Base-by-base conservation (phyloP, 2,113 vertebrate species). In the Saccopteryx leptura region DNA sequence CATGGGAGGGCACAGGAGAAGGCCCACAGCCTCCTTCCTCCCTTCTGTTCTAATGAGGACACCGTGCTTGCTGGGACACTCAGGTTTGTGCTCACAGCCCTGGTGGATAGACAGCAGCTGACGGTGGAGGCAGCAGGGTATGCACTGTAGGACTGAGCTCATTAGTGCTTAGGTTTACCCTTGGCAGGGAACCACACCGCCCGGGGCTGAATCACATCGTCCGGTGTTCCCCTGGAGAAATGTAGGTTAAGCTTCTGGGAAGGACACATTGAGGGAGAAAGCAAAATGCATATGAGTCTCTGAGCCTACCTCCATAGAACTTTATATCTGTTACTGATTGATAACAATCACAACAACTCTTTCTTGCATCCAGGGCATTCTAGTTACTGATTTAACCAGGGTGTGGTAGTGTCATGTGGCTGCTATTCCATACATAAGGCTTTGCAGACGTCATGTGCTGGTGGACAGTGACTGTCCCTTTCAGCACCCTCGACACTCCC, bases 361-460 rank as follows among this genome's bases (percentile, higher is more conserved):
- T 66, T 54, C 71, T 50, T 81, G 63, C n/a, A 13, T 9, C 66
- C 48, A 58, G 26, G 2, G 56, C 69, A 83, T 74, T 68, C 58
- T 65, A 50, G 89, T 68, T 95, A 80, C 88, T 75, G 65, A 90
- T 92, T 94, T 69, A 95, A 83, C 86, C 33, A 33, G 58, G 85
- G 33, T n/a, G 0, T 75, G 81, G 33, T 46, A 68, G 63, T 26
- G 33, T 56, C 24, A 26, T 23, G 68, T 23, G 58, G 24, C 74
- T 82, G 50, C 33, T 15, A 14, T 78, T 78, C 75, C 66, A 28
- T 14, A 46, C 7, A 39, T 0, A 0, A 78, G 21, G 31, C 66
- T 91, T 71, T 46, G 74, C 85, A 81, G 61, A 88, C 1, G 4
- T 54, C 24, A 48, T 7, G 39, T 78, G 50, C 13, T 33, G 0